Conservation (phyloP, 2,797 vertebrate genomes). For the Lepus oiostolus region DNA sequence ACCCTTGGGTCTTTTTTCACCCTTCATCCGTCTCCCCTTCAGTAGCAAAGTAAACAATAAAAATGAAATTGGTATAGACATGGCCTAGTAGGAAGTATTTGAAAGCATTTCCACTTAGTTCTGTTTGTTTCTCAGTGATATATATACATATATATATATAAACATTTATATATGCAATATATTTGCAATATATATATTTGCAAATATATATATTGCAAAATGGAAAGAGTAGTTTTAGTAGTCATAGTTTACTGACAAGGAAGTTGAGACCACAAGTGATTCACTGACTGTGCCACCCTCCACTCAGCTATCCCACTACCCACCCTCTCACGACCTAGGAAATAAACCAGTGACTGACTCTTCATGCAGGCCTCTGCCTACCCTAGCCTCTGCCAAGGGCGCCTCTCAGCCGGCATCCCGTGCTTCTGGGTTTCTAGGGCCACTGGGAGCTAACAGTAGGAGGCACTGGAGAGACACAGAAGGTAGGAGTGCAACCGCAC, state of each 20-base stretch:
- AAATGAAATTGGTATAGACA: background rate
- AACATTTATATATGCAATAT: too few species aligned
- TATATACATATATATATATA: too few species aligned
- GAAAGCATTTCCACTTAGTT: background rate
- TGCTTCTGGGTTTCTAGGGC: background rate
- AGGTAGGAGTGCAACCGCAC: background rate
- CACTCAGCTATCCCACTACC: fast-evolving
- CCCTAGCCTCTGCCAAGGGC: background rate
- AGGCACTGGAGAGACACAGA: background rate
- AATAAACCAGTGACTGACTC: background rate
- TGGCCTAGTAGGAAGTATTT: background rate
- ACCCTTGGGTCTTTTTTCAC: background rate
- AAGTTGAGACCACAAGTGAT: background rate
- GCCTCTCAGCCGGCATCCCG: background rate
- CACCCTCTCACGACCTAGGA: background rate
- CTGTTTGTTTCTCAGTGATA: background rate
- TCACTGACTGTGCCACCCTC: background rate
- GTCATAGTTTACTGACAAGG: background rate
- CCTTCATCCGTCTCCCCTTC: background rate
- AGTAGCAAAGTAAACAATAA: background rate
- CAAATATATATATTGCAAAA: too few species aligned
- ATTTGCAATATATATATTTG: too few species aligned
- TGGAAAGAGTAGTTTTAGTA: background rate
- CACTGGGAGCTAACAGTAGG: background rate
- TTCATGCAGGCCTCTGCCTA: background rate